These are phyloP conservation scores for Protonemura montana DNA, from an alignment of 2,888 invertebrate species.

Conservation along the genomic window DNA sequence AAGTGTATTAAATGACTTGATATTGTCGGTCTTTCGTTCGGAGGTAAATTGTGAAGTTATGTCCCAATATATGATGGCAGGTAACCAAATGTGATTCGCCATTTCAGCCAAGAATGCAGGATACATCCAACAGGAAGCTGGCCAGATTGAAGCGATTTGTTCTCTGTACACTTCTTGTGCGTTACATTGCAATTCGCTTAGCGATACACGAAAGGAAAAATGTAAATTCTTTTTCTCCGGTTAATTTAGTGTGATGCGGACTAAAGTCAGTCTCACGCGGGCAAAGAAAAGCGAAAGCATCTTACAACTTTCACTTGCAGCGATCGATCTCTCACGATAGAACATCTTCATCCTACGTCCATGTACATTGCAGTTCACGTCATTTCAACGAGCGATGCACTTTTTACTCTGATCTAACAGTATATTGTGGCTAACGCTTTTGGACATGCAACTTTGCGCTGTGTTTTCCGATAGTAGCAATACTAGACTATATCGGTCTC, in stretches of 20 bases:
- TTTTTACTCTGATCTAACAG: conserved; percentile 1
- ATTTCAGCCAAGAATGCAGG: no score
- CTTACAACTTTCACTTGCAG: neutral
- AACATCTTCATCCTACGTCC: neutral
- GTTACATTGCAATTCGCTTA: neutral
- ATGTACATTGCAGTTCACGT: neutral
- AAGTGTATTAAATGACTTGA: no score
- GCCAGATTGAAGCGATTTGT: neutral
- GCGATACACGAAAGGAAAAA: neutral
- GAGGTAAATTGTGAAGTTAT: no score
- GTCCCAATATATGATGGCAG: no score
- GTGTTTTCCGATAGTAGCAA: neutral
- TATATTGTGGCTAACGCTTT: neutral
- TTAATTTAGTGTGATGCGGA: neutral
- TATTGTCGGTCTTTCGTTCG: no score
- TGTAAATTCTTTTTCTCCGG: neutral
- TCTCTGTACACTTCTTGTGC: neutral
- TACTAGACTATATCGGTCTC: neutral
- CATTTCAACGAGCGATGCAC: neutral
- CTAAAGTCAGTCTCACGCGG: neutral
- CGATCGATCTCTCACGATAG: neutral
- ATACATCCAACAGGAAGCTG: neutral
- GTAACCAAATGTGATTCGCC: no score
- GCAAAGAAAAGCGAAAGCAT: neutral
- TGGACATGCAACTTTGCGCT: neutral